Evolutionary conservation across 2,797 vertebrate species (phyloP).

Genomic region (Chelidonichthys spinosus): DNA sequence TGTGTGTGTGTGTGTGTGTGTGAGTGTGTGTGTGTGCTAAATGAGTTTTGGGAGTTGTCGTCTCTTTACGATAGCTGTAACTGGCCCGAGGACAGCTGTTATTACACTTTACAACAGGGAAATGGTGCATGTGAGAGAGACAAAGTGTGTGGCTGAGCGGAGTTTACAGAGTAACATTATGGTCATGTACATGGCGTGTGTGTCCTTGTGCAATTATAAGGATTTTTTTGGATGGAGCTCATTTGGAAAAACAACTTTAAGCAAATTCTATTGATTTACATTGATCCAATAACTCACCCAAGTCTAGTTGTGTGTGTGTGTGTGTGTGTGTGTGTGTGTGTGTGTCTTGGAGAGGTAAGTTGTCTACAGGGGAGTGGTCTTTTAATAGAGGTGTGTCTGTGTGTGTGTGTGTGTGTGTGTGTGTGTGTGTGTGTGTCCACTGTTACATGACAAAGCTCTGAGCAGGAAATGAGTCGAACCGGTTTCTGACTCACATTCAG

Average conservation of each 20-base stretch:
- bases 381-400: conserved; percentile 39
- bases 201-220: conserved; percentile 49
- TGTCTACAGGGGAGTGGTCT: conserved; percentile 62
- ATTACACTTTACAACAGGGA: conserved; percentile 80
- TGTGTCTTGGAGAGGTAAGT: conserved; percentile 28
- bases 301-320: conserved; percentile 21
- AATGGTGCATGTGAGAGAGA: conserved; percentile 57
- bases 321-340: conserved; percentile 16
- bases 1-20: conserved; percentile 33
- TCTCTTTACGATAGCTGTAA: conserved; percentile 82
- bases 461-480: conserved; percentile 73
- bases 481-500: conserved; percentile 75
- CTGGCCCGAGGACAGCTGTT: conserved; percentile 81
- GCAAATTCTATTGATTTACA: conserved; percentile 45
- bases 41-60: conserved; percentile 82
- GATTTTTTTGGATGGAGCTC: conserved; percentile 40
- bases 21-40: conserved; percentile 60
- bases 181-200: conserved; percentile 50
- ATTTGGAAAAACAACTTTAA: conserved; percentile 40
- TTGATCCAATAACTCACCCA: conserved; percentile 44
- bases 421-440: conserved; percentile 29
- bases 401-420: conserved; percentile 38
- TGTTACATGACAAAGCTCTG: conserved; percentile 69
- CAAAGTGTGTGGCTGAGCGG: conserved; percentile 13
- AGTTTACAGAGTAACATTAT: conserved; percentile 41